Evolutionary conservation across 2,888 invertebrate genomes (phyloP), one percentile per base, ranked within the genome.

Genomic region (Nomada fabriciana): DNA sequence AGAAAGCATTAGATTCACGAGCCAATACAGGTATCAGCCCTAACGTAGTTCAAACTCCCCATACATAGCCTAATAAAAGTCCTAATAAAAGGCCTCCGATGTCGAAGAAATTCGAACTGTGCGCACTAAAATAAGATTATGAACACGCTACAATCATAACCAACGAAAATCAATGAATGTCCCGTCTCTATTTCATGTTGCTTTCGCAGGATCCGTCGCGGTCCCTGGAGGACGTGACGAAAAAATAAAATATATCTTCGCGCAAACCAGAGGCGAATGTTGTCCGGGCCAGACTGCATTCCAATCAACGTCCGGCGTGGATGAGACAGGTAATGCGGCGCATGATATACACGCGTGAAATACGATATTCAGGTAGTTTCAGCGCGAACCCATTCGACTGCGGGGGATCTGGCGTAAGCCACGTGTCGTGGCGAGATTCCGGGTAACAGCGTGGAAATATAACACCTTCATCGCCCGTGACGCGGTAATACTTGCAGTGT

Each of bases 351-450:
- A 75, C 83, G n/a, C 72, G 25, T 73, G 87, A 88, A 85, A 87
- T 76, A 80, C 83, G 87, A 85, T 88, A 88, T 88, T 88, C 88
- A 67, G 72, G 74, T 80, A 79, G 80, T 80, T 80, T 78, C 75
- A 73, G 20, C 65, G 74, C 72, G 75, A 70, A 71, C 75, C 71
- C 70, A 63, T 85, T 79, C 72, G 82, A 63, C 72, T 77, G 73
- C 50, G 20, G 25, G 80, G 84, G 71, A 80, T 74, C 64, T 47
- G 57, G 29, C 68, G 65, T 81, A 84, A 81, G 77, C 81, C 72
- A 60, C 65, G 36, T 68, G 61, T 78, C 73, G 78, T 57, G 59
- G 83, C 60, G 71, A 82, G 76, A 87, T 86, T 84, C 61, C 73
- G 68, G 64, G 73, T 78, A 78, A 78, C 81, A 76, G 70, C 57